phyloP scores from a whole-genome alignment of 2,888 invertebrate genomes.

The Cenopis cana region DNA sequence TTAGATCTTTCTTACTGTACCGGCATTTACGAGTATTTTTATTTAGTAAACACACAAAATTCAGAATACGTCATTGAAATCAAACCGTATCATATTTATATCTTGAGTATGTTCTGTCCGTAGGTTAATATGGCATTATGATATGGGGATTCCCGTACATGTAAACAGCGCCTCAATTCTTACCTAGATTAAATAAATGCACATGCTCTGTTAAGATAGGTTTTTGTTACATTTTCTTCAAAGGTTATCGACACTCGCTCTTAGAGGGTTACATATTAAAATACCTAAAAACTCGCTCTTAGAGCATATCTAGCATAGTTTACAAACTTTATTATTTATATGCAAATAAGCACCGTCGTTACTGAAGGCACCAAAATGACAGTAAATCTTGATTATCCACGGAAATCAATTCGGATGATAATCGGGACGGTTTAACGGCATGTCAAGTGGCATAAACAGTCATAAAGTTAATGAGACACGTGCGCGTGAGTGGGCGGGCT shows the following conservation, averaged over 20 bases:
- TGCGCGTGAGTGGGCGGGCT: conserved; percentile 45
- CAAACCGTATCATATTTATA: too few relatives aligned
- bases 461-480: conserved; percentile 63
- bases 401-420: conserved; percentile 48
- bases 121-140: too few relatives aligned
- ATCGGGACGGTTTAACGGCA: conserved; percentile 56
- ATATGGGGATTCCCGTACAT: too few relatives aligned
- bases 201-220: neutral
- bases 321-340: neutral
- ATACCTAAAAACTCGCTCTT: too few relatives aligned
- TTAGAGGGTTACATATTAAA: too few relatives aligned
- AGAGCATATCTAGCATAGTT: neutral
- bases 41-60: too few relatives aligned
- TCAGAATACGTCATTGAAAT: too few relatives aligned
- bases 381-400: conserved; percentile 42
- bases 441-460: conserved; percentile 62
- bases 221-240: neutral
- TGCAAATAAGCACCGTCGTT: neutral
- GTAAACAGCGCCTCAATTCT: too few relatives aligned
- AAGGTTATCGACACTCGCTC: neutral
- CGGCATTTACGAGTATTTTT: too few relatives aligned
- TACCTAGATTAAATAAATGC: too few relatives aligned
- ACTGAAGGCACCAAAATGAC: conserved; percentile 9
- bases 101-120: too few relatives aligned
- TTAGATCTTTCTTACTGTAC: too few relatives aligned